Conservation (phyloP, 1,140 invertebrate genomes). For the Cotesia glomerata region DNA sequence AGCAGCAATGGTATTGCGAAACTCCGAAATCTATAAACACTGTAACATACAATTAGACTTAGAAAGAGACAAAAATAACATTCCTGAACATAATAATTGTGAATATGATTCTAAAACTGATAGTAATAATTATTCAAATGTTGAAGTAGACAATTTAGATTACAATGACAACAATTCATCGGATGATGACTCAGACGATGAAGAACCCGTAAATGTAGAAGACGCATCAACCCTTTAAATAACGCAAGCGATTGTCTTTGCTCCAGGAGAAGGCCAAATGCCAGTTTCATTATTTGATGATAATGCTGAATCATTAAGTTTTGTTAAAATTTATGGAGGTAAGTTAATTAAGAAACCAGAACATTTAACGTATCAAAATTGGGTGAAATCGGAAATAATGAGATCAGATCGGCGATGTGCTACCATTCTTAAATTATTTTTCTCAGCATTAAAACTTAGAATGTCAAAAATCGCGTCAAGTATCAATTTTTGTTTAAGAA, state of each 20-base stretch:
- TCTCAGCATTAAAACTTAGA: background rate
- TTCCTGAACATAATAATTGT: too few species aligned
- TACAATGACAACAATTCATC: too few species aligned
- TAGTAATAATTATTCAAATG: too few species aligned
- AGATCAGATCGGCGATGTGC: background rate
- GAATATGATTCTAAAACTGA: too few species aligned
- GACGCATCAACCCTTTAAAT: too few species aligned
- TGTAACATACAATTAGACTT: background rate
- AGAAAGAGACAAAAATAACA: too few species aligned
- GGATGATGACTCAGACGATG: too few species aligned
- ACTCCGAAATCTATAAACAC: background rate
- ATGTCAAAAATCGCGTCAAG: background rate
- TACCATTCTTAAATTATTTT: background rate
- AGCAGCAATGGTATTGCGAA: background rate
- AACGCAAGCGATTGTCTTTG: background rate
- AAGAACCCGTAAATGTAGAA: too few species aligned
- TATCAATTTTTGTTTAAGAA: background rate
- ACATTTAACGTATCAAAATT: conserved; percentile 4
- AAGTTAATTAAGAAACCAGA: background rate
- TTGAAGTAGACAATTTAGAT: too few species aligned
- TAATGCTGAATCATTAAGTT: background rate
- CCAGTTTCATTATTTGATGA: background rate
- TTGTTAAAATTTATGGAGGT: conserved; percentile 1
- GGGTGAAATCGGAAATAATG: background rate
- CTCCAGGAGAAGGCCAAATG: background rate